Percentiles rank a stretch among this genome's conserved stretches.
phyloP scores from a whole-genome alignment of 2,113 vertebrate genomes.

The Tenebrosternarchus preto region DNA sequence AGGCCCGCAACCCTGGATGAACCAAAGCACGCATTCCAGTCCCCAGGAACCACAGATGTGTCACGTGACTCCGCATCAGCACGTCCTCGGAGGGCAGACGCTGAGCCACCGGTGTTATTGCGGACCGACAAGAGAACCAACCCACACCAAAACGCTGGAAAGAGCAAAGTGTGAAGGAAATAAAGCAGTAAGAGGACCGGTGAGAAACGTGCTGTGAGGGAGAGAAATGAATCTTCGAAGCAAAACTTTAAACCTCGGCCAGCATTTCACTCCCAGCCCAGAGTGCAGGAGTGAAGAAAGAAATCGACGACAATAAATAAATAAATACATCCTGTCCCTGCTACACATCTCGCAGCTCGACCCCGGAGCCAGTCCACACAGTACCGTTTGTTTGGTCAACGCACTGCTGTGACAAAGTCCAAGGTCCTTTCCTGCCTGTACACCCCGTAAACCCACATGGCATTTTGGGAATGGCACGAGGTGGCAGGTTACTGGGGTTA shows the following conservation, averaged over 20 bases:
- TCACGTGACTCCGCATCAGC: too few relatives aligned
- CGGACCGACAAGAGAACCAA: too few relatives aligned
- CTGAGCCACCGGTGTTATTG: too few relatives aligned
- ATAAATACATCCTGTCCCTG: too few relatives aligned
- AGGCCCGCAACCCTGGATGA: too few relatives aligned
- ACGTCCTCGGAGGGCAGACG: too few relatives aligned
- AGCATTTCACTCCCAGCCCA: background rate
- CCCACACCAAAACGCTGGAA: too few relatives aligned
- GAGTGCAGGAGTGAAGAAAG: background rate
- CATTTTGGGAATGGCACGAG: background rate
- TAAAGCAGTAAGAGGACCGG: too few relatives aligned
- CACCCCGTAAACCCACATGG: background rate
- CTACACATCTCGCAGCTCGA: background rate
- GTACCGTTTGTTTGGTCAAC: background rate
- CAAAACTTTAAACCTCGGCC: background rate
- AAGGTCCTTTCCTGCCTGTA: conserved; percentile 26
- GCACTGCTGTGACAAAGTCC: background rate
- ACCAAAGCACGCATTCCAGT: too few relatives aligned
- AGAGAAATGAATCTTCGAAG: background rate
- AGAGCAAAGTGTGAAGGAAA: too few relatives aligned
- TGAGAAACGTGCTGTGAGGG: too few relatives aligned
- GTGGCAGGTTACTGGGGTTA: conserved; percentile 19
- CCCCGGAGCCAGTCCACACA: background rate
- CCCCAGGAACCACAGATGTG: too few relatives aligned
- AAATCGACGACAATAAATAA: background rate